Percentiles rank a stretch among this genome's conserved stretches.
These are phyloP conservation scores for Martes flavigula DNA, from an alignment of 2,797 vertebrate genomes.

Conservation along the genomic window DNA sequence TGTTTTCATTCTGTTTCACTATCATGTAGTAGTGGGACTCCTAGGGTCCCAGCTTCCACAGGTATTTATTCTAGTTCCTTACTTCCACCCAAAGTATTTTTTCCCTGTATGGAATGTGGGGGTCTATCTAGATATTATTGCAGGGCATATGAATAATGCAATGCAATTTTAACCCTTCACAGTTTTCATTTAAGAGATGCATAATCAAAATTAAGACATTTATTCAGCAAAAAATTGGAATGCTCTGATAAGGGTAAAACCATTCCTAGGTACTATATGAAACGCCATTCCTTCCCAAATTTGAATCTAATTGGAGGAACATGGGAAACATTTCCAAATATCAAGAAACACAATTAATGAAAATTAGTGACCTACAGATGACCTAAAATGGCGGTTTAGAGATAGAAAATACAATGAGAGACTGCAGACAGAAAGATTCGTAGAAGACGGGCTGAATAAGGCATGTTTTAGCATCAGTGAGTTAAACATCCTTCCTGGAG, in stretches of 20 bases:
- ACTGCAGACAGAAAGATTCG: not conserved
- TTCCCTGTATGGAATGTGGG: not conserved
- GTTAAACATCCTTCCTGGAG: fast-evolving
- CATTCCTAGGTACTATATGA: not conserved
- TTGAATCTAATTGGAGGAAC: not conserved
- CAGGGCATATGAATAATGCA: not conserved
- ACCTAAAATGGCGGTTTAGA: not conserved
- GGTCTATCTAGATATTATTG: not conserved
- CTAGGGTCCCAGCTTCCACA: not conserved
- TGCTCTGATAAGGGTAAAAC: not conserved
- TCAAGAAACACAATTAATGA: not conserved
- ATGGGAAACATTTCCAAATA: not conserved
- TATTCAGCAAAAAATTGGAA: not conserved
- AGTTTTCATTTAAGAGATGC: not conserved
- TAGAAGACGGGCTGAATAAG: fast-evolving
- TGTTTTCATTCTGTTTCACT: not conserved
- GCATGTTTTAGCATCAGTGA: not conserved
- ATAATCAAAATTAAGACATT: not conserved
- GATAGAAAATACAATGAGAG: not conserved
- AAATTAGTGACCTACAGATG: not conserved
- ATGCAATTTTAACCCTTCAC: not conserved
- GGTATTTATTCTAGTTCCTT: not conserved
- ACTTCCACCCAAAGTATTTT: not conserved
- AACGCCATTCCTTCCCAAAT: not conserved
- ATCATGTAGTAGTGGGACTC: not conserved